Conservation (phyloP, 2,113 vertebrate species). For the Boleophthalmus pectinirostris region DNA sequence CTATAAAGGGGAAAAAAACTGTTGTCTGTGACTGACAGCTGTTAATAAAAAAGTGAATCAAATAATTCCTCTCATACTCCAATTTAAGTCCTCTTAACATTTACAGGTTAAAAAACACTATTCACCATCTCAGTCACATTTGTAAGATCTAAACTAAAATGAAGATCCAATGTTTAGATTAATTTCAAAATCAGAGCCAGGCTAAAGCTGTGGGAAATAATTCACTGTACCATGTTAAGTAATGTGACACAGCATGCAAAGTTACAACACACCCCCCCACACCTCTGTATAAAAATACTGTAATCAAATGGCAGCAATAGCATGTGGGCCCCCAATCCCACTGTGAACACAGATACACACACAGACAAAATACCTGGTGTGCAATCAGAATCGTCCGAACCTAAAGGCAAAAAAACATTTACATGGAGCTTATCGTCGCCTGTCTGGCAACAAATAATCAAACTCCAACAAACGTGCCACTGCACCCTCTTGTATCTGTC, state of each 20-base stretch:
- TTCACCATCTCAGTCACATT: too few relatives aligned
- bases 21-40: background rate
- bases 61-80: background rate
- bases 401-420: conserved; percentile 86
- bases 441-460: conserved; percentile 46
- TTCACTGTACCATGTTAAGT: conserved; percentile 53
- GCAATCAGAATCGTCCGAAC: conserved; percentile 97
- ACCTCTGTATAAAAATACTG: conserved; percentile 46
- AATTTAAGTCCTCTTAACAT: background rate
- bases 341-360: conserved; percentile 58
- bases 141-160: background rate
- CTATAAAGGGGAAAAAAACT: background rate
- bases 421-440: conserved; percentile 73
- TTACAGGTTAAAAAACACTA: too few relatives aligned
- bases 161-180: conserved; percentile 10
- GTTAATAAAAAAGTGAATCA: conserved; percentile 30
- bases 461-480: conserved; percentile 40
- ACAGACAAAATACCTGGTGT: conserved; percentile 91
- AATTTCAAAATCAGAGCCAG: conserved; percentile 42
- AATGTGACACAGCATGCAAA: conserved; percentile 67
- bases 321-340: conserved; percentile 63
- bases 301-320: conserved; percentile 64
- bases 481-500: background rate
- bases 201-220: conserved; percentile 52
- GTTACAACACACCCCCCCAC: conserved; percentile 23